phyloP scores from a whole-genome alignment of 2,797 vertebrate species.

The Falco concolor region DNA sequence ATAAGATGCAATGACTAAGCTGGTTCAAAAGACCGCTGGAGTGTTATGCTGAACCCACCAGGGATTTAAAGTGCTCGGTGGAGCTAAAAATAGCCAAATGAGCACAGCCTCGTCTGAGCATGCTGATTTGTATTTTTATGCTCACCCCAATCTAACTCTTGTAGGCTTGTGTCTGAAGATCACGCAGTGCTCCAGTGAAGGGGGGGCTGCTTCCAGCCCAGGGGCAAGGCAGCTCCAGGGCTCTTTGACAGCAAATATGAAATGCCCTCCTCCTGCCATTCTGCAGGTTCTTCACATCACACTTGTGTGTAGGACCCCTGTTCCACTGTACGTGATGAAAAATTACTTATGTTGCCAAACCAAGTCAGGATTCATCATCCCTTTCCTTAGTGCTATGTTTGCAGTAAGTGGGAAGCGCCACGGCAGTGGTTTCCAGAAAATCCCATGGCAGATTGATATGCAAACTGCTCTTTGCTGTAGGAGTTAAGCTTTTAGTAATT shows the following conservation, averaged over 20 bases:
- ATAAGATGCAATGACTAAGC: not conserved
- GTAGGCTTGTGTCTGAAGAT: not conserved
- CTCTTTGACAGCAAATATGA: not conserved
- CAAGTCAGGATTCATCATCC: no score
- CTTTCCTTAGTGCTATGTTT: not conserved
- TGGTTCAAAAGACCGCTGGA: fast-evolving
- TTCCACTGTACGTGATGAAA: fast-evolving
- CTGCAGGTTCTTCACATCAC: not conserved
- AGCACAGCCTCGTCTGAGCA: not conserved
- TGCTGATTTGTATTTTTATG: not conserved
- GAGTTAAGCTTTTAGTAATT: not conserved
- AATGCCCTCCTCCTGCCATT: not conserved
- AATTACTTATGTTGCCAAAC: not conserved
- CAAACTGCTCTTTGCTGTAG: not conserved
- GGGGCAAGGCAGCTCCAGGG: not conserved
- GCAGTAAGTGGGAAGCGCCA: not conserved
- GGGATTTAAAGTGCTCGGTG: not conserved
- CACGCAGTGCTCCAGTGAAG: not conserved
- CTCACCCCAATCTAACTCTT: not conserved
- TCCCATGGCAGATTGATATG: no score
- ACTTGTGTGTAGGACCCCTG: no score
- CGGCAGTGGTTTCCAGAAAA: not conserved
- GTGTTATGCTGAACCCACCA: not conserved
- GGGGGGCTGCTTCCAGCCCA: not conserved
- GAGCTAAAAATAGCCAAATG: not conserved